Percentiles rank a stretch among this genome's conserved stretches.
Conservation (phyloP, 2,113 vertebrate species). For the Hydrochoerus hydrochaeris region DNA sequence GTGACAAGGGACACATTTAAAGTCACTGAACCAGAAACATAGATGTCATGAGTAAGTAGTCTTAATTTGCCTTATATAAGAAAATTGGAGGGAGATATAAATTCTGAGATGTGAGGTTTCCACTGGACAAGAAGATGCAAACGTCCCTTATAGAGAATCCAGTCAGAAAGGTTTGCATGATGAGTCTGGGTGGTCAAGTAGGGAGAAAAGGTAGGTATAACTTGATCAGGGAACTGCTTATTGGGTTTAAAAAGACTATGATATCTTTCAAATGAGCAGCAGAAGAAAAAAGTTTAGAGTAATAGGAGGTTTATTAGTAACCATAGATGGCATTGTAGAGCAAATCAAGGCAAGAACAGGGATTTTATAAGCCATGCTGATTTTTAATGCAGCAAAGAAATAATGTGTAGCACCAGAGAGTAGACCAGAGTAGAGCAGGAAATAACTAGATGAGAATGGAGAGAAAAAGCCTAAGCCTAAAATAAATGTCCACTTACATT, state of each 20-base stretch:
- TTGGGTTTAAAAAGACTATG: neutral
- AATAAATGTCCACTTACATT: neutral
- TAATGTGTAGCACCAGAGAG: neutral
- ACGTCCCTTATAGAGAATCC: neutral
- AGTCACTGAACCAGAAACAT: neutral
- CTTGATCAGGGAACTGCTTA: neutral
- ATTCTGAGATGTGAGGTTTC: neutral
- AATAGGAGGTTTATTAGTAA: neutral
- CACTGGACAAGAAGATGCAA: neutral
- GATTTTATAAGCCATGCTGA: neutral
- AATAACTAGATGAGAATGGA: neutral
- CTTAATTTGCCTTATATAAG: neutral
- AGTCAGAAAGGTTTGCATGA: neutral
- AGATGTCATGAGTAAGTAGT: neutral
- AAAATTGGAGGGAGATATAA: neutral
- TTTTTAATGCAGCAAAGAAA: neutral
- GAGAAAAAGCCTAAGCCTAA: neutral
- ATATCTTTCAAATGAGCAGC: neutral
- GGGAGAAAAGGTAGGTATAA: neutral
- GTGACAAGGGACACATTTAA: neutral
- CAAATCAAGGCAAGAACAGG: neutral
- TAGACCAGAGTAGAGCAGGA: neutral
- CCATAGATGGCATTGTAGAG: neutral
- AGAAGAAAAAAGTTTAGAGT: neutral
- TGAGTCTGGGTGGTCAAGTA: neutral